Conservation (phyloP, 2,113 vertebrate species). For the Neolamprologus tretocephalus region DNA sequence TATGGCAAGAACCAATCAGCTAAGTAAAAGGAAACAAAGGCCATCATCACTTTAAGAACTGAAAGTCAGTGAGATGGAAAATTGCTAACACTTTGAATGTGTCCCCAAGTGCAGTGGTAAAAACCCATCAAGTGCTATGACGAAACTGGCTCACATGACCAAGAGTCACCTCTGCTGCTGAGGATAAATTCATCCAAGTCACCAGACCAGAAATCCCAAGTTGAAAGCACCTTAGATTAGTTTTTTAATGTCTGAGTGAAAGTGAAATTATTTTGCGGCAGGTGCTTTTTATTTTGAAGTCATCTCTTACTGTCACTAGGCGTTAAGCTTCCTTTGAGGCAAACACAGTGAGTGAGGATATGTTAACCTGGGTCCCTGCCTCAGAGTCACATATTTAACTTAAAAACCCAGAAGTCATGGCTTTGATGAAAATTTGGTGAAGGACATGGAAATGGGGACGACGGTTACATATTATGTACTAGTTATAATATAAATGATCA, state of each 20-base stretch:
- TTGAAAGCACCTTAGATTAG: accelerated
- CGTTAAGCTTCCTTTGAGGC: not conserved
- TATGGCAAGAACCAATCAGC: not conserved
- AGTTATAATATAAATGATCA: not conserved
- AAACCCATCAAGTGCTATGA: not conserved
- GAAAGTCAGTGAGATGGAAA: not conserved
- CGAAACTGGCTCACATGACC: not conserved
- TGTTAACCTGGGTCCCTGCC: not conserved
- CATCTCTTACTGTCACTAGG: not conserved
- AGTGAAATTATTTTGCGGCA: not conserved
- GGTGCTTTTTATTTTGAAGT: not conserved
- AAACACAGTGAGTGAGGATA: not conserved
- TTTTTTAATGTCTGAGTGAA: not conserved
- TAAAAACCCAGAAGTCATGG: not conserved
- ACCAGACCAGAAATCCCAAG: not conserved
- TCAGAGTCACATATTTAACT: not conserved
- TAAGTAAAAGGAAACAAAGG: not conserved
- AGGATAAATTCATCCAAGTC: not conserved
- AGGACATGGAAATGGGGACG: not conserved
- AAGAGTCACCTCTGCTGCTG: not conserved
- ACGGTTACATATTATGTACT: not conserved
- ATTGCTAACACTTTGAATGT: not conserved
- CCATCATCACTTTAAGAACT: not conserved
- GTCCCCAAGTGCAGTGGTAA: not conserved
- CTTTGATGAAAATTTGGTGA: not conserved